Base-by-base conservation (phyloP, 1,140 invertebrate genomes). In the Amyelois transitella region DNA sequence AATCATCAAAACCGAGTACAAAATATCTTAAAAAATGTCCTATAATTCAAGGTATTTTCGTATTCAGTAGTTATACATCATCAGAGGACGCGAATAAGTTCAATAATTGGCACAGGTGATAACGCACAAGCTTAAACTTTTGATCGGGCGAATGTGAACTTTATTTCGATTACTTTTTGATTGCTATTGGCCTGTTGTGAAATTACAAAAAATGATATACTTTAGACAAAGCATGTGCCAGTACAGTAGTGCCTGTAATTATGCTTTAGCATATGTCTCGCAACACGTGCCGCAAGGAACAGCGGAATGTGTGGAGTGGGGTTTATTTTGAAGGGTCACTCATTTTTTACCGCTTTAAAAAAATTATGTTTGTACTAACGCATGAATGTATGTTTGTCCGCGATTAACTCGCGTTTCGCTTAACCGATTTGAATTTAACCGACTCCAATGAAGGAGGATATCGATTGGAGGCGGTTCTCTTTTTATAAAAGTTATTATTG, bases 221-320 rank as follows among this genome's bases (percentile, higher is more conserved):
- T 51, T 57, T 52, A 57, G 49, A 51, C 43, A 38, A 44, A 65
- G 59, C 73, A 71, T 64, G 69, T 67, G 66, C 51, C n/a, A 21
- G 20, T 60, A 25, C 49, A 61, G 57, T 63, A 55, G 55, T 64
- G 12, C 45, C 12, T 61, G 58, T 58, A 61, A 66, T 72, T 75
- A 75, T 77, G 68, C 66, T 77, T 70, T 66, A 68, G 69, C 75
- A 78, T 66, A 75, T 77, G 75, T 55, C 66, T 60, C 56, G 51
- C 51, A 52, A 72, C 75, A 74, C 75, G 75, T 63, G 72, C 72
- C 66, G 22, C 44, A 51, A 52, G 28, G 49, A 62, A 62, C 45
- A 52, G 44, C 1, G 51, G 48, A 21, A 24, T 51, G 22, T 38
- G 20, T 69, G 19, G 64, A 75, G 65, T 52, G 5, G 10, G 19